Base-by-base conservation (phyloP, 2,797 vertebrate species). In the Pyrocephalus nanus region DNA sequence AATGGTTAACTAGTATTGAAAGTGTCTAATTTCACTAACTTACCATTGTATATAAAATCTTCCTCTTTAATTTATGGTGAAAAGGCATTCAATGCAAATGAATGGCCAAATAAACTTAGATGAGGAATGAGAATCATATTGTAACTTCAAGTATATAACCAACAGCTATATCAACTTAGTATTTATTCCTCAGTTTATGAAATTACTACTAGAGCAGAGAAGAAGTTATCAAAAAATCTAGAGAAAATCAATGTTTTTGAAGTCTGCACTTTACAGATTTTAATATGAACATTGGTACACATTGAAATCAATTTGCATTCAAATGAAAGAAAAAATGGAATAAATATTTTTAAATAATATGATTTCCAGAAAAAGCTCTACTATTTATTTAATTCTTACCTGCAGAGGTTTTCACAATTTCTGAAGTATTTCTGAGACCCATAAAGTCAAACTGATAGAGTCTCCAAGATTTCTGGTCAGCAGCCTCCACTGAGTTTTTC, bases 381-480 rank as follows among this genome's bases (percentile, higher is more conserved):
- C 26, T 19, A 55, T 70, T 69, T 61, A 22, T 55, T 36, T 18
- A 3, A 61, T 43, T 95, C 97, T 95, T 97, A 99, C 99, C 99
- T 98, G 99, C 98, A 79, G 98, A 98, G 0, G 99, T 99, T 91
- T 98, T 98, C 94, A 99, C 97, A 43, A 98, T 96, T 92, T 99
- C 98, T 4, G 99, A 98, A 9, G 99, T 99, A 96, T 99, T 99
- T 94, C 99, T 98, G 93, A 99, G 98, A 79, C 99, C 99, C 99
- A 99, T 98, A 95, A 99, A 99, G 89, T 99, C 99, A 97, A 99
- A 99, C 96, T 99, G 99, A 96, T 99, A 99, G 34, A 99, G 99
- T 78, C 99, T 98, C 99, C 99, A 99, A 86, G 98, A 99, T 93
- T 99, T 99, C 96, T 99, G 99, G 96, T 99, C 99, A 8, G 99